These are phyloP conservation scores for Chalcosyrphus nemorum DNA, from an alignment of 2,888 invertebrate genomes.

Conservation along the genomic window DNA sequence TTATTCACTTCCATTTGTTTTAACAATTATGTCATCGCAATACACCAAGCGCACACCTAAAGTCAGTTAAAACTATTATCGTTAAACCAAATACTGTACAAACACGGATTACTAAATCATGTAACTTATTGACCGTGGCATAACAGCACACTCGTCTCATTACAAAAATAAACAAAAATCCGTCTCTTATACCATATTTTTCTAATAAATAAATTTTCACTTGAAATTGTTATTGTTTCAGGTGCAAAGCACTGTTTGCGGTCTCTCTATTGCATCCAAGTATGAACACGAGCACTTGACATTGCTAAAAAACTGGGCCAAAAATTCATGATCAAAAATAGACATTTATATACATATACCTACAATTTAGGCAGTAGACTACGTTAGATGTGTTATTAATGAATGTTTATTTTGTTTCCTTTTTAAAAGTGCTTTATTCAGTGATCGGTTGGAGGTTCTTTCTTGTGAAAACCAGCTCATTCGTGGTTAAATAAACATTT, in stretches of 20 bases:
- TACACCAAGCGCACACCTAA: not conserved
- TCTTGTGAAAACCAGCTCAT: slow-evolving; percentile 11
- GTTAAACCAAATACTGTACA: not conserved
- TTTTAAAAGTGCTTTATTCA: slow-evolving; percentile 23
- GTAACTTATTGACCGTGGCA: slow-evolving; percentile 4
- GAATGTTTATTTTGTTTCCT: slow-evolving; percentile 42
- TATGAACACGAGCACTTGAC: slow-evolving; percentile 46
- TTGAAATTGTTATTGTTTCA: slow-evolving; percentile 16
- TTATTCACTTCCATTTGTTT: not conserved
- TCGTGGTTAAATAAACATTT: slow-evolving; percentile 27
- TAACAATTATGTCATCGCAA: not conserved
- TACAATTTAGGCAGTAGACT: slow-evolving; percentile 28
- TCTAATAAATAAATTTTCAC: slow-evolving; percentile 2
- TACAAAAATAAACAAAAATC: slow-evolving; percentile 13
- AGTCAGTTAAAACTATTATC: not conserved
- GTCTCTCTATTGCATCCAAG: not conserved
- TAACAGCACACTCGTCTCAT: slow-evolving; percentile 2
- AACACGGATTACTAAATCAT: not conserved
- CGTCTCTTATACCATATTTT: not conserved
- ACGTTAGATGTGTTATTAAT: slow-evolving; percentile 13
- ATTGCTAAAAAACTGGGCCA: slow-evolving; percentile 46
- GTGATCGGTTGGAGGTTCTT: slow-evolving; percentile 26
- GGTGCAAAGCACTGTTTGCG: slow-evolving; percentile 3
- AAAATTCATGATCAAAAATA: slow-evolving; percentile 47
- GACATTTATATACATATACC: slow-evolving; percentile 29